Percentiles rank a stretch among this genome's conserved stretches.
Conservation (phyloP, 2,797 vertebrate species). For the Sebastes iracundus region DNA sequence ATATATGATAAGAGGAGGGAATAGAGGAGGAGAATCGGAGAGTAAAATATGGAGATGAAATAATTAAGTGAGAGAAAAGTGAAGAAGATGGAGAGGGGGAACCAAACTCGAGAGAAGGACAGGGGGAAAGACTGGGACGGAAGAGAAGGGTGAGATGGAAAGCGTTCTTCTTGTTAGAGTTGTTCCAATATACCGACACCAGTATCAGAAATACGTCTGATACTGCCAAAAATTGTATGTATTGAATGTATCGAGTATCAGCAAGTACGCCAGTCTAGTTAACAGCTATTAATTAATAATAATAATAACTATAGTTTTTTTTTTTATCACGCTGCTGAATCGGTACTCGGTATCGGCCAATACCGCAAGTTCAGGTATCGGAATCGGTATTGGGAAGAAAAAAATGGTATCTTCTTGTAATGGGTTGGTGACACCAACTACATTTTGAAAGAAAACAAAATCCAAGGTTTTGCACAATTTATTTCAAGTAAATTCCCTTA, state of each 20-base stretch:
- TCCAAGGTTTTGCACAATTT: slow-evolving; percentile 26
- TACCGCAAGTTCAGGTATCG: no score
- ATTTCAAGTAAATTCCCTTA: background rate
- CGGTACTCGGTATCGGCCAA: no score
- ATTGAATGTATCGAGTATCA: no score
- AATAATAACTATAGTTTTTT: no score
- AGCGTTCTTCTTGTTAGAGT: background rate
- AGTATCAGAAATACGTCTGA: no score
- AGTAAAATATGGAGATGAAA: slow-evolving; percentile 7
- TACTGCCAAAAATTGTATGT: no score
- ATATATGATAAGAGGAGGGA: slow-evolving; percentile 33
- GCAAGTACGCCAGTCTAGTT: no score
- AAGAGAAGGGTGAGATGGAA: background rate
- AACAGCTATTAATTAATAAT: no score
- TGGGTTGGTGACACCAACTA: background rate
- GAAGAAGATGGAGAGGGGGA: background rate
- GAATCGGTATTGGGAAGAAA: no score
- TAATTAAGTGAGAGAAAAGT: background rate
- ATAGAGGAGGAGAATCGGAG: background rate
- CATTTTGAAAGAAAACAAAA: slow-evolving; percentile 1
- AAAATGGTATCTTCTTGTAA: background rate
- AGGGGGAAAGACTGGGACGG: background rate
- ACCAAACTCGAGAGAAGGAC: background rate
- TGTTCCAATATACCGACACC: no score
- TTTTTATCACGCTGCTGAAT: no score